Base-by-base conservation (phyloP, 2,113 vertebrate genomes). In the Australoheros scitulus region DNA sequence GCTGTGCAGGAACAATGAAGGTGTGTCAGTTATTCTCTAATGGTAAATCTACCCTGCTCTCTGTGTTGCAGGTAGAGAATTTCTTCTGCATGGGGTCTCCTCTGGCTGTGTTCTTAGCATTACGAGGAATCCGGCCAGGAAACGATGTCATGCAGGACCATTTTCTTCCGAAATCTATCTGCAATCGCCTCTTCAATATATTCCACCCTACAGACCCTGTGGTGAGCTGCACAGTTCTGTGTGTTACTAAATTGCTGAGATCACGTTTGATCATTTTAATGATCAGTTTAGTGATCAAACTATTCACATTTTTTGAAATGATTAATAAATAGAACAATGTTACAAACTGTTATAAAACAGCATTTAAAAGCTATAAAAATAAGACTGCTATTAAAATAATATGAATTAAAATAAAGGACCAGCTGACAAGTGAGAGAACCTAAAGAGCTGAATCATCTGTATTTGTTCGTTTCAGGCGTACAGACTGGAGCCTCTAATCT, bases 51-150 rank as follows among this genome's bases (percentile, higher is more conserved):
- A 14, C 9, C 47, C 50, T 56, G 8, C 18, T 52, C 3, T 80
- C 9, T 89, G 6, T 90, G 32, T 78, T 92, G 79, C 87, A 99
- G 98, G 98, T 99, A 79, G 98, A 99, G 89, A 99, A 99, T 90
- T 99, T 99, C 95, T 99, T 99, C 96, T 99, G 98, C 57, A 98
- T 99, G 98, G 98, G 98, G 8, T 99, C 98, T 77, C 98, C 98
- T 2, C 91, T 99, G 58, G 97, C 98, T 2, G 98, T 99, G 47
- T 99, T 99, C 89, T 88, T 99, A 95, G 98, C 98, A 0, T 34
- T 99, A 85, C 96, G 98, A 63, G 98, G 98, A 74, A 97, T 98
- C 91, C 96, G 98, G 1, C 98, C 98, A 1, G 97, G 97, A 38
- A 97, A 89, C 91, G 95, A 94, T 2, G 94, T 95, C 26, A 95